Base-by-base conservation (phyloP, 1,140 invertebrate genomes). In the Cotesia glomerata region DNA sequence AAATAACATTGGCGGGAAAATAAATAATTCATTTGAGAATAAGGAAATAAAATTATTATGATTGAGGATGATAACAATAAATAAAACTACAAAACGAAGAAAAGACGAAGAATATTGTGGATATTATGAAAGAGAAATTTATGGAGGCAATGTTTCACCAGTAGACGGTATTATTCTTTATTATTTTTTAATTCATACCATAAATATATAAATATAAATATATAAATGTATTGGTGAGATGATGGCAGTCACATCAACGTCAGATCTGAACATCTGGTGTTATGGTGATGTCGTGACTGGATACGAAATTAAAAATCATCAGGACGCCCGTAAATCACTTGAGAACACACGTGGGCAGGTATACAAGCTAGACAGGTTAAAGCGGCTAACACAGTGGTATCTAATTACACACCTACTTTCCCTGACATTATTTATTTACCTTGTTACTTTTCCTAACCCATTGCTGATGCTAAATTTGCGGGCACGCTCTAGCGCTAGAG, bases 331-430 rank as follows among this genome's bases (percentile, higher is more conserved):
- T 71, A 71, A 71, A 71, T 63, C 59, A 71, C 59, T 9, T 16
- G 45, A 45, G 39, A 35, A 64, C 59, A 71, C 59, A 51, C 59
- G 58, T 62, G 26, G 39, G 45, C 26, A 35, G 36, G 32, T 18
- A 52, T 63, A 69, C 4, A 54, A 54, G 14, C 9, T 13, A 65
- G 52, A 71, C 69, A 71, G 51, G 69, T 71, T 71, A 64, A 54
- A 52, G 34, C 26, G 18, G 16, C 16, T 32, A 51, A 63, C 36
- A 65, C 59, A 69, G 67, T 69, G 59, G 14, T 65, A 74, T 74
- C 72, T 74, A 74, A 74, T 74, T 74, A 69, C 67, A 63, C 51
- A 69, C 67, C 72, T 65, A 74, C 72, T 74, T 74, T 74, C 72
- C 35, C 66, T 61, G 16, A 35, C 59, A 74, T 74, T 74, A 74